Evolutionary conservation across 2,888 invertebrate species (phyloP).

Genomic region (Pseudococcus viburni): DNA sequence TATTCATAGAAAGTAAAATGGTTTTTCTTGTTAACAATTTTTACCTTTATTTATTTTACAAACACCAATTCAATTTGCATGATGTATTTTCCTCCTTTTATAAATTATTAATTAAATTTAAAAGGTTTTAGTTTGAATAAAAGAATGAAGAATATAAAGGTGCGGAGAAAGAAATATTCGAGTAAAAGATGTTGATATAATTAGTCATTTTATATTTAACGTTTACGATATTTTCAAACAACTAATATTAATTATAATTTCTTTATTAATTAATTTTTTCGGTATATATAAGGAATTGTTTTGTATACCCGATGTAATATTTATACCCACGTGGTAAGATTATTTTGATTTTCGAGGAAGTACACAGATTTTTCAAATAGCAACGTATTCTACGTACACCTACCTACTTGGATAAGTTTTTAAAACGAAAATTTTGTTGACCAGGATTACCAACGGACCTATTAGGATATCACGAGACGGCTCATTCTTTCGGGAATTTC

Average conservation of each 20-base stretch:
- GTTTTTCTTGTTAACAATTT: background rate
- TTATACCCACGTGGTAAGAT: background rate
- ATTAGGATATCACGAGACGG: background rate
- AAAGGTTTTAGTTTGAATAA: constrained; percentile 31
- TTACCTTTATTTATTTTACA: constrained; percentile 23
- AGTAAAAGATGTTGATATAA: constrained; percentile 12
- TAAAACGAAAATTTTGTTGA: background rate
- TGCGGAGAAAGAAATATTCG: background rate
- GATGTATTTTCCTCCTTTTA: background rate
- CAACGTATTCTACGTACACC: background rate
- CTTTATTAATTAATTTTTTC: constrained; percentile 9
- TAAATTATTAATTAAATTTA: constrained; percentile 31
- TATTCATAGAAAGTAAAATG: background rate
- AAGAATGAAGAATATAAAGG: constrained; percentile 3
- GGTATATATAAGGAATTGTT: background rate
- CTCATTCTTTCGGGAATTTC: background rate
- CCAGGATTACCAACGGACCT: background rate
- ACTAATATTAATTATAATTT: constrained; percentile 13
- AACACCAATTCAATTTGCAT: constrained; percentile 17
- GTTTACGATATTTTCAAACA: background rate
- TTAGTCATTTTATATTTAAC: constrained; percentile 12
- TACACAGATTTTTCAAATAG: background rate
- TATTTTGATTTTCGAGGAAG: background rate
- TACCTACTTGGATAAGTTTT: background rate
- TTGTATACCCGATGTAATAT: background rate